phyloP scores from a whole-genome alignment of 2,113 vertebrate species.

The Camelus bactrianus region DNA sequence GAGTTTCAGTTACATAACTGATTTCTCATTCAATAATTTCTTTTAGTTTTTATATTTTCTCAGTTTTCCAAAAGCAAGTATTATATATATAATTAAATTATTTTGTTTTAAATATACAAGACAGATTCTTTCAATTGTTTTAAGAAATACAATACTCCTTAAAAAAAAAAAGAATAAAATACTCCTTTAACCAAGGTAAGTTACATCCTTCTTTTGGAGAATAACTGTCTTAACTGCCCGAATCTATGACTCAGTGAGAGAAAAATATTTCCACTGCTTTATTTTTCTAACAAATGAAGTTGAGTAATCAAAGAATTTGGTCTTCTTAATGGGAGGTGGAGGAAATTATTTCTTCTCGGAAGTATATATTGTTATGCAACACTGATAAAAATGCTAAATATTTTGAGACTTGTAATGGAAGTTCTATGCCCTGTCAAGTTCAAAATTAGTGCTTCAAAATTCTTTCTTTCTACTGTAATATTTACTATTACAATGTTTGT shows the following conservation, averaged over 20 bases:
- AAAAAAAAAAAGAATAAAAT: too few relatives aligned
- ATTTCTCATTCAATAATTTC: neutral
- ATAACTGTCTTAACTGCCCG: neutral
- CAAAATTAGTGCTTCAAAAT: neutral
- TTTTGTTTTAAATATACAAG: neutral
- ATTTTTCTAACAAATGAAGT: conserved; percentile 23
- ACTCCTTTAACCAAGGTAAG: neutral
- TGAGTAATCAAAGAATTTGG: conserved; percentile 33
- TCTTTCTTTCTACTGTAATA: neutral
- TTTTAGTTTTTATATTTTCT: neutral
- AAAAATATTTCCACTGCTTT: conserved; percentile 13
- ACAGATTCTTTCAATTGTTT: neutral
- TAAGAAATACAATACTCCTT: neutral
- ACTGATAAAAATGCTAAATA: neutral
- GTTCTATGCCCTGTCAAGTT: neutral
- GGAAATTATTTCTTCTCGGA: conserved; percentile 26
- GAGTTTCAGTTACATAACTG: neutral
- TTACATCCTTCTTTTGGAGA: neutral
- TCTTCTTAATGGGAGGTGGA: neutral
- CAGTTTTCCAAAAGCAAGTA: neutral
- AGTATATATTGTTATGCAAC: conserved; percentile 22
- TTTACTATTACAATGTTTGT: neutral
- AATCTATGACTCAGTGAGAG: neutral
- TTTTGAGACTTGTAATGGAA: neutral
- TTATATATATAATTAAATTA: neutral